Evolutionary conservation across 2,113 vertebrate species (phyloP).

Genomic region (Nesoenas mayeri): DNA sequence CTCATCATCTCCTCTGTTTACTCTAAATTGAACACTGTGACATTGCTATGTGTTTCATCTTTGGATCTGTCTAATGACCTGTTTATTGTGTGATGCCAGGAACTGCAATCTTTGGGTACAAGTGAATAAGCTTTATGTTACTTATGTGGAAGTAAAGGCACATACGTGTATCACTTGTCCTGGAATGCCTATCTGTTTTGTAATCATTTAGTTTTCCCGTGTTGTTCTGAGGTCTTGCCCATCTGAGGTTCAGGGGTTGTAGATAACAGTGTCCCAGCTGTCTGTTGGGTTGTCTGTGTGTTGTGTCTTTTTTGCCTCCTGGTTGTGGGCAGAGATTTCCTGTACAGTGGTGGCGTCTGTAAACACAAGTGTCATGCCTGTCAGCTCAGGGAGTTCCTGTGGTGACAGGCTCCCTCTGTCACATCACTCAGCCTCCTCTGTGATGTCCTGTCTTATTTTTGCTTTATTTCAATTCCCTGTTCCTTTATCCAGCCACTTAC

Average conservation of each 20-base stretch:
- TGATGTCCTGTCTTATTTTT: not conserved
- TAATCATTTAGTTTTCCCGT: not conserved
- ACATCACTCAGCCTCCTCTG: not conserved
- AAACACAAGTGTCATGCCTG: not conserved
- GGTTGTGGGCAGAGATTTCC: not conserved
- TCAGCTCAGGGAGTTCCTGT: not conserved
- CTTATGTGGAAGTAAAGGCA: not conserved
- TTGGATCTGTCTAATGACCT: not conserved
- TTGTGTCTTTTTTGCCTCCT: not conserved
- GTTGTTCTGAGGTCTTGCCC: not conserved
- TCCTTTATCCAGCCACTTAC: not conserved
- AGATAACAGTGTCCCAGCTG: accelerated
- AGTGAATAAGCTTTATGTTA: not conserved
- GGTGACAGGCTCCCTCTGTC: not conserved
- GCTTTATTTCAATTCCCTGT: not conserved
- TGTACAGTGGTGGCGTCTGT: not conserved
- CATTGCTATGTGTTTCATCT: not conserved
- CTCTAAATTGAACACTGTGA: not conserved
- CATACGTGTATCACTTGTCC: not conserved
- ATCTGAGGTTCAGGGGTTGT: not conserved
- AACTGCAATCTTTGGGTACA: not conserved
- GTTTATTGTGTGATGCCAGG: not conserved
- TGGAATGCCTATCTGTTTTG: not conserved
- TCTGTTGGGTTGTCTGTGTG: not conserved
- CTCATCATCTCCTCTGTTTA: not conserved